These are phyloP conservation scores for Plebejus argus DNA, from an alignment of 2,888 invertebrate species.

Conservation along the genomic window DNA sequence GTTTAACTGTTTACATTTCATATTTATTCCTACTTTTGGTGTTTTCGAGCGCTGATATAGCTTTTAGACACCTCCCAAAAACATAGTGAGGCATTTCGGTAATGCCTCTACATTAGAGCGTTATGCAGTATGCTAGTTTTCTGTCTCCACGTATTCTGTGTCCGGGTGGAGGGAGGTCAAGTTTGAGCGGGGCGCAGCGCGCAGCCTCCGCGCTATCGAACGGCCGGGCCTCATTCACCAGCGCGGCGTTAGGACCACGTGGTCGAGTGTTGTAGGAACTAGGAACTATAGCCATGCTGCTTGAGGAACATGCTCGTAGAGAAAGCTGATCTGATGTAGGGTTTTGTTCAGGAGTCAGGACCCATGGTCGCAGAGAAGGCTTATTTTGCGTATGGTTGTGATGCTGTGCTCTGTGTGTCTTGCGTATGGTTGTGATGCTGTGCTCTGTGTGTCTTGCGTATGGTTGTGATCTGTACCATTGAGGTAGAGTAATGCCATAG, in stretches of 20 bases:
- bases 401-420: too few species aligned
- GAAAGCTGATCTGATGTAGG: neutral
- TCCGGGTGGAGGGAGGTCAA: constrained; percentile 37
- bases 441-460: neutral
- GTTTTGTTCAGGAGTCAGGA: too few species aligned
- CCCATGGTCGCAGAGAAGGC: neutral
- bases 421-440: neutral
- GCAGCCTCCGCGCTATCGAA: constrained; percentile 58
- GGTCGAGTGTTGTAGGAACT: constrained; percentile 29
- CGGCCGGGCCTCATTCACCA: constrained; percentile 54
- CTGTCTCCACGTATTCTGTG: neutral
- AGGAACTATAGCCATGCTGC: neutral
- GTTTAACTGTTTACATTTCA: too few species aligned
- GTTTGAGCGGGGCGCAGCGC: constrained; percentile 46
- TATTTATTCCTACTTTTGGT: too few species aligned
- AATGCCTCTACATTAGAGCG: too few species aligned
- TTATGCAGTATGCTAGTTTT: neutral
- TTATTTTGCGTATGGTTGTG: neutral
- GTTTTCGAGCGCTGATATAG: too few species aligned
- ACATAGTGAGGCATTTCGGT: too few species aligned
- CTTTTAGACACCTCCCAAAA: too few species aligned
- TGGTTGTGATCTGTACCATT: too few species aligned
- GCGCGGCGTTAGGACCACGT: constrained; percentile 45
- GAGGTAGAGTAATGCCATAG: too few species aligned
- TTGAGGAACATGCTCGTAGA: neutral